phyloP scores from a whole-genome alignment of 2,797 vertebrate genomes.

The Gephyroberyx darwinii region DNA sequence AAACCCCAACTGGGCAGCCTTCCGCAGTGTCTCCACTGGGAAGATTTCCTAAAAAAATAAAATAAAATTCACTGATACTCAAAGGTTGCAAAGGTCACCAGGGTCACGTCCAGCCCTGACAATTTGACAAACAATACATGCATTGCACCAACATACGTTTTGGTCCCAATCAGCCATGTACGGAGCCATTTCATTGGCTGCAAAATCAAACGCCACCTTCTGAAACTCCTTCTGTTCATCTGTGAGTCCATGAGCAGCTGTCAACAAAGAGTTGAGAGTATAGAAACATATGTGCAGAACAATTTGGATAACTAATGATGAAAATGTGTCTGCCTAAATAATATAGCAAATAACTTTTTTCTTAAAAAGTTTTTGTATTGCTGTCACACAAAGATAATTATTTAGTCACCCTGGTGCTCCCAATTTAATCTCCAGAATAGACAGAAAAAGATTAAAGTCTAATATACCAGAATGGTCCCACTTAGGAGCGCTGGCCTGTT shows the following conservation, averaged over 20 bases:
- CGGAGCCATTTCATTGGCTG: conserved; percentile 94
- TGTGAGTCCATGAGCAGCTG: conserved; percentile 89
- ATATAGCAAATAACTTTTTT: too few species aligned
- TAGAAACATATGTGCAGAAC: neutral
- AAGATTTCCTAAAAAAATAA: conserved; percentile 87
- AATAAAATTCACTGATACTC: neutral
- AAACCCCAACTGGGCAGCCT: conserved; percentile 92
- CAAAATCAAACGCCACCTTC: conserved; percentile 96
- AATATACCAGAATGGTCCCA: too few species aligned
- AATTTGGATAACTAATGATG: neutral
- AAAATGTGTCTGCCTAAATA: neutral
- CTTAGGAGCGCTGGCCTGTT: too few species aligned
- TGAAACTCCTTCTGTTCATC: conserved; percentile 98
- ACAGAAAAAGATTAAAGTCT: too few species aligned
- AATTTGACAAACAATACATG: neutral
- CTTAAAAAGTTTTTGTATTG: too few species aligned
- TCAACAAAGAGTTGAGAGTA: conserved; percentile 6
- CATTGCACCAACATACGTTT: conserved; percentile 78
- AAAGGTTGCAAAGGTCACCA: too few species aligned
- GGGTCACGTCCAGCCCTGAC: neutral
- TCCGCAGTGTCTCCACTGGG: conserved; percentile 89
- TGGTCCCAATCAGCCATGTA: conserved; percentile 96
- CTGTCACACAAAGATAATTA: too few species aligned
- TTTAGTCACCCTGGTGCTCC: too few species aligned
- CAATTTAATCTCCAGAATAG: too few species aligned